A percentile compares a stretch with the other conserved stretches of the same genome.
These are phyloP conservation scores for Gobionotothen gibberifrons DNA, from an alignment of 2,797 vertebrate species.

Conservation along the genomic window DNA sequence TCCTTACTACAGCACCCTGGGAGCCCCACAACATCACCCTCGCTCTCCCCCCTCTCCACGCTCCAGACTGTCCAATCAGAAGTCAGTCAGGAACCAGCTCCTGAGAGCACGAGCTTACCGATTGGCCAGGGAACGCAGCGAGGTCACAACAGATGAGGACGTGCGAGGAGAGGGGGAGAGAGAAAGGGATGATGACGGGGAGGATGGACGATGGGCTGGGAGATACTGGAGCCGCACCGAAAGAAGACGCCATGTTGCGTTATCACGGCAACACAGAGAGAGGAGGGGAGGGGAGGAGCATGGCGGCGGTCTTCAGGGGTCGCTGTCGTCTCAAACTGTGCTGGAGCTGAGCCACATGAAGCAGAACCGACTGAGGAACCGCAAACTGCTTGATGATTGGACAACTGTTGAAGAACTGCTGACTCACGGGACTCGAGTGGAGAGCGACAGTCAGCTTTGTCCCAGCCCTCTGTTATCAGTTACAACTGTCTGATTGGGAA, in stretches of 20 bases:
- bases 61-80: slow-evolving; percentile 73
- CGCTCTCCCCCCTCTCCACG: slow-evolving; percentile 69
- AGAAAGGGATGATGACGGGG: slow-evolving; percentile 59
- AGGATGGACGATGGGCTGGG: slow-evolving; percentile 58
- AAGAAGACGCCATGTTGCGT: slow-evolving; percentile 70
- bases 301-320: slow-evolving; percentile 33
- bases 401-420: slow-evolving; percentile 82
- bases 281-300: slow-evolving; percentile 61
- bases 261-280: slow-evolving; percentile 72
- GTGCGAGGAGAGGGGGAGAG: slow-evolving; percentile 52
- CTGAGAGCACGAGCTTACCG: slow-evolving; percentile 76
- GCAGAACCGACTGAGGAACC: slow-evolving; percentile 78
- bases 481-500: slow-evolving; percentile 70
- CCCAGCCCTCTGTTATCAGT: slow-evolving; percentile 80
- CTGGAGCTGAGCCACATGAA: slow-evolving; percentile 82
- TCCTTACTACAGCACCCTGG: slow-evolving; percentile 71
- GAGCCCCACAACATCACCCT: slow-evolving; percentile 38
- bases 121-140: slow-evolving; percentile 69
- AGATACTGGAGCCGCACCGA: slow-evolving; percentile 77
- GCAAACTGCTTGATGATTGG: slow-evolving; percentile 82
- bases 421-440: slow-evolving; percentile 73
- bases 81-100: slow-evolving; percentile 74
- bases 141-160: slow-evolving; percentile 79
- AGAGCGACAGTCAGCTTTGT: slow-evolving; percentile 69
- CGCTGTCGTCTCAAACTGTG: slow-evolving; percentile 59